Evolutionary conservation across 2,113 vertebrate species (phyloP), one percentile per base, ranked within the genome.

Genomic region (Tachycineta bicolor): DNA sequence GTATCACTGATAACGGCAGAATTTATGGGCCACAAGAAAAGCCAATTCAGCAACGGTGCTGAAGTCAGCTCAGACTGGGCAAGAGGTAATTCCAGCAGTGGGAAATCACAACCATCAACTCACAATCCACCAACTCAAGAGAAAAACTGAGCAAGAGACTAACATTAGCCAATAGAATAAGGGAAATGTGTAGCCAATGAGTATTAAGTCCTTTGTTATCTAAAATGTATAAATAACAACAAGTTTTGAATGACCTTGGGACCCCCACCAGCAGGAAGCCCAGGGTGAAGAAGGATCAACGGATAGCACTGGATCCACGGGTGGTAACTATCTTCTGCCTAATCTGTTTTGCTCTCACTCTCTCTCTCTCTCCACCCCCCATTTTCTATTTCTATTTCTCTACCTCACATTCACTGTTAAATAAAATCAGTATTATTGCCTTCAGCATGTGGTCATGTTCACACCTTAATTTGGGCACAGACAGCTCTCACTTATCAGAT

Each of bases 381-480:
- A 37, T 37, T 37, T 37, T 3, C 12, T 37, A 34, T 53, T n/a
- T 60, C 63, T 10, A 28, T 19, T 55, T 39, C 39, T 69, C 55
- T 28, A 33, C 28, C 19, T 62, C 26, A 53, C 18, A 62, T 46
- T 46, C 39, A 28, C n/a, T 39, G 28, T 46, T 62, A 46, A 53
- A 87, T 44, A 78, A 69, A 69, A 62, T 26, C 55, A 39, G 8
- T 53, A 46, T 13, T 62, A 39, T n/a, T 87, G 10, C 53, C 47
- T 78, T 78, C 0, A 0, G 39, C 47, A 69, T 7, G 55, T 11
- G 20, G 33, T 69, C 47, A 39, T 4, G 4, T 39, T 62, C 0
- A 0, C 39, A 62, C 19, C 47, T 55, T 78, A 70, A 47, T 62
- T 11, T 87, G 56, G 47, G 41, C 47, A 78, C n/a, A 62, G 74